Percentiles rank a stretch among this genome's conserved stretches.
phyloP scores from a whole-genome alignment of 2,888 invertebrate species.

The Tenthredo livida region DNA sequence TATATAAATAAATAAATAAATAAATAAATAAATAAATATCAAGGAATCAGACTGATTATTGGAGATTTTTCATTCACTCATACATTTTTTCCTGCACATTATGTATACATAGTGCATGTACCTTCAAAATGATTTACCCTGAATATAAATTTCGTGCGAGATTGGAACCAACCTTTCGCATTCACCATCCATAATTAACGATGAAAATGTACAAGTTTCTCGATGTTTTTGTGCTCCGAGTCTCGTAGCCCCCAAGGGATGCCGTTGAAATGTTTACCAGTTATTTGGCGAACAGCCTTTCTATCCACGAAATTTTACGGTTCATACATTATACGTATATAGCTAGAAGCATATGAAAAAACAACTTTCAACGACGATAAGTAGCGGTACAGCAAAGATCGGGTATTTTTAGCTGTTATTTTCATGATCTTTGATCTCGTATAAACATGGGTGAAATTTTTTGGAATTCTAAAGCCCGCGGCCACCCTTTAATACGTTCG shows the following conservation, averaged over 20 bases:
- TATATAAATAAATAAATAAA: neutral
- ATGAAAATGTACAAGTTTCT: neutral
- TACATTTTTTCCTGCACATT: neutral
- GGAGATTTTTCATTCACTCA: neutral
- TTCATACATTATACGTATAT: neutral
- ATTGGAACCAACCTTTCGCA: neutral
- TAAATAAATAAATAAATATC: neutral
- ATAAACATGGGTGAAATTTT: neutral
- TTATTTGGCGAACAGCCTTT: neutral
- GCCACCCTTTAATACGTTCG: neutral
- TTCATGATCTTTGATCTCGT: neutral
- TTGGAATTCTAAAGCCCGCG: neutral
- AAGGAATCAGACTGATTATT: neutral
- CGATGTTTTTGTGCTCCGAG: neutral
- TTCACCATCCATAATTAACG: neutral
- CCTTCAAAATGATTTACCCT: neutral
- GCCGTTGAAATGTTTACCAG: neutral
- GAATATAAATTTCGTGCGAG: neutral
- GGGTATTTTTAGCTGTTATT: neutral
- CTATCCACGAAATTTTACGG: neutral
- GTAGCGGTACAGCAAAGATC: neutral
- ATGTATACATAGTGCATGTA: neutral
- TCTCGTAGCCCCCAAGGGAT: neutral
- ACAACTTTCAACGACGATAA: neutral
- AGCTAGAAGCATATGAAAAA: neutral